These are phyloP conservation scores for Gandaritis pyraliata DNA, from an alignment of 2,888 invertebrate genomes.

Conservation along the genomic window DNA sequence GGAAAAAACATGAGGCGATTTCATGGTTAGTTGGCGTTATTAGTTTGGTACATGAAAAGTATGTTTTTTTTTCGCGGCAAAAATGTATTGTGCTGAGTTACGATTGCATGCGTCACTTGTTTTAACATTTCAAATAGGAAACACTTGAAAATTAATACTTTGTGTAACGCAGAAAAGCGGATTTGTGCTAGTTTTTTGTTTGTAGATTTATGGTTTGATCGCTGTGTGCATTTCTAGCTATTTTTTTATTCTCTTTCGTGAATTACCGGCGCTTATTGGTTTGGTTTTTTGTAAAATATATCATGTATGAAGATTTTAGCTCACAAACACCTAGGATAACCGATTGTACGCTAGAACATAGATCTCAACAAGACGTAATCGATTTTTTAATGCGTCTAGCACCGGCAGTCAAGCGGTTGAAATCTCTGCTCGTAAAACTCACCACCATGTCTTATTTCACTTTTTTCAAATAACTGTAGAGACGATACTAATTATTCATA, in stretches of 20 bases:
- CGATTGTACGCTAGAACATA: no score
- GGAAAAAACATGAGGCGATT: slow-evolving; percentile 77
- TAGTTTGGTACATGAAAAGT: slow-evolving; percentile 60
- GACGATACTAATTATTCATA: no score
- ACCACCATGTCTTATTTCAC: background rate
- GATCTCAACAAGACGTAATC: no score
- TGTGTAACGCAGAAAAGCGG: slow-evolving; percentile 12
- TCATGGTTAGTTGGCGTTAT: slow-evolving; percentile 79
- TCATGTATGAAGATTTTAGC: background rate
- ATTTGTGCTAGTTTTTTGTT: slow-evolving; percentile 18
- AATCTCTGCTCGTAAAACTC: background rate
- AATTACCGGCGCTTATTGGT: slow-evolving; percentile 4
- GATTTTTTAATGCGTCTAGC: no score
- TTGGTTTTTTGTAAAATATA: background rate
- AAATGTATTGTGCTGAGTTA: slow-evolving; percentile 35
- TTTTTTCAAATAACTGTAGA: background rate
- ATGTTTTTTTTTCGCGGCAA: slow-evolving; percentile 26
- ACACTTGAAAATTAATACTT: slow-evolving; percentile 16
- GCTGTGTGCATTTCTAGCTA: background rate
- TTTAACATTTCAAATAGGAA: slow-evolving; percentile 19
- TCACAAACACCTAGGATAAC: background rate
- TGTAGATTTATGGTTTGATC: slow-evolving; percentile 11
- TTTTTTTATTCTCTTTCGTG: slow-evolving; percentile 13
- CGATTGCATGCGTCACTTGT: slow-evolving; percentile 39
- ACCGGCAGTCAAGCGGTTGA: background rate